Evolutionary conservation across 2,797 vertebrate genomes (phyloP).

Genomic region (Sebastes kiyomatsui): DNA sequence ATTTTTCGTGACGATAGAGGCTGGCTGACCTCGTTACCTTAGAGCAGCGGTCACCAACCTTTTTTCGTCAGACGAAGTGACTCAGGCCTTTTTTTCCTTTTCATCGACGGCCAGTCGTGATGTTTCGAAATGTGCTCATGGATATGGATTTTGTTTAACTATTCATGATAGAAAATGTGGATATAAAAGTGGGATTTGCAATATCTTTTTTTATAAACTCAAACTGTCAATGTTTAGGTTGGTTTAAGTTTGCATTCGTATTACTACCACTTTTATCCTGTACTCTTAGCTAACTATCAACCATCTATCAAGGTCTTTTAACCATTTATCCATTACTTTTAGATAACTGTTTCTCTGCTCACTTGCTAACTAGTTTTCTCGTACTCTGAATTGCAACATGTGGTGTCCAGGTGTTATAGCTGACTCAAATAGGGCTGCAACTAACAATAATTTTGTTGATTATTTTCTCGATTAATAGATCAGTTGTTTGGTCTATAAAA

Average conservation of each 20-base stretch:
- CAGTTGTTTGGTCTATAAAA: no score
- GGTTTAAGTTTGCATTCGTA: not conserved
- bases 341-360: not conserved
- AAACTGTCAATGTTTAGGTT: not conserved
- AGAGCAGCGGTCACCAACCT: not conserved
- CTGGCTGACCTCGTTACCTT: constrained; percentile 24
- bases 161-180: not conserved
- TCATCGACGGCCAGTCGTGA: rapidly evolving
- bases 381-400: not conserved
- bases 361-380: not conserved
- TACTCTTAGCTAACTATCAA: not conserved
- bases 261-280: not conserved
- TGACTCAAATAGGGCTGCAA: no score
- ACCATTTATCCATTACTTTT: not conserved
- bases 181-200: not conserved
- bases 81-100: not conserved
- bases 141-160: not conserved
- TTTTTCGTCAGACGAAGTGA: not conserved
- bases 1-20: not conserved
- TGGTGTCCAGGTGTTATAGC: not conserved
- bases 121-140: not conserved
- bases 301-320: not conserved
- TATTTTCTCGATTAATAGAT: no score
- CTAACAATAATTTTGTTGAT: no score
- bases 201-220: not conserved